Percentiles rank a stretch among this genome's conserved stretches.
phyloP scores from a whole-genome alignment of 2,797 vertebrate genomes.

The Neosilurus hyrtlii region DNA sequence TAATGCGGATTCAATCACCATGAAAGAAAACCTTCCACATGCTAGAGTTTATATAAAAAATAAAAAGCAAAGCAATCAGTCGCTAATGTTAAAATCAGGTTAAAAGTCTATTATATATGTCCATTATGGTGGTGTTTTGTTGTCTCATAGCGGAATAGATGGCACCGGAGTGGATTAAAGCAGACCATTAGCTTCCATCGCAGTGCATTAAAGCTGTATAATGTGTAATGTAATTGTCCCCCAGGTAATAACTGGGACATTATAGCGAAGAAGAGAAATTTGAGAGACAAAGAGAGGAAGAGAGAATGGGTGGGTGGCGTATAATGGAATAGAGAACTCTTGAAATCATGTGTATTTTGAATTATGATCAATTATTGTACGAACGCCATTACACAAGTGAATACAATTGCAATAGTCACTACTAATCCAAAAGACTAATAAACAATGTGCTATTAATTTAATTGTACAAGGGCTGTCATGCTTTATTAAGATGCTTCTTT shows the following conservation, averaged over 20 bases:
- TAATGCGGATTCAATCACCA: not conserved
- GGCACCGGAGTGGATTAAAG: conserved; percentile 39
- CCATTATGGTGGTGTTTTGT: conserved; percentile 23
- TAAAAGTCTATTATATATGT: conserved; percentile 1
- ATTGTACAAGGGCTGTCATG: too few species aligned
- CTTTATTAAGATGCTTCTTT: too few species aligned
- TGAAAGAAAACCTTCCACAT: not conserved
- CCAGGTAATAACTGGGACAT: conserved; percentile 14
- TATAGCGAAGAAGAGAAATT: conserved; percentile 21
- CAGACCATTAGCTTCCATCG: conserved; percentile 50
- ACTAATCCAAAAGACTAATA: conserved; percentile 4
- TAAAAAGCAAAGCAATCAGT: not conserved
- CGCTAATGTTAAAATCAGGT: not conserved
- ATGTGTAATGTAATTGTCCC: conserved; percentile 49
- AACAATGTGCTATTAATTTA: too few species aligned
- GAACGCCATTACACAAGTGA: not conserved
- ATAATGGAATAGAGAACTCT: conserved; percentile 34
- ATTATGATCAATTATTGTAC: not conserved
- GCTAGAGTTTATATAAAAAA: not conserved
- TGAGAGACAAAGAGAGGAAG: conserved; percentile 3
- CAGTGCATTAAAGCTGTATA: conserved; percentile 58
- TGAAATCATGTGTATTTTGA: conserved; percentile 9
- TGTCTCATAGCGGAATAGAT: conserved; percentile 16
- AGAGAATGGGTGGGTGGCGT: not conserved
- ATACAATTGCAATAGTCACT: conserved; percentile 46